A percentile compares a stretch with the other conserved stretches of the same genome.
Evolutionary conservation across 2,113 vertebrate genomes (phyloP).

Genomic region (Larimichthys crocea): DNA sequence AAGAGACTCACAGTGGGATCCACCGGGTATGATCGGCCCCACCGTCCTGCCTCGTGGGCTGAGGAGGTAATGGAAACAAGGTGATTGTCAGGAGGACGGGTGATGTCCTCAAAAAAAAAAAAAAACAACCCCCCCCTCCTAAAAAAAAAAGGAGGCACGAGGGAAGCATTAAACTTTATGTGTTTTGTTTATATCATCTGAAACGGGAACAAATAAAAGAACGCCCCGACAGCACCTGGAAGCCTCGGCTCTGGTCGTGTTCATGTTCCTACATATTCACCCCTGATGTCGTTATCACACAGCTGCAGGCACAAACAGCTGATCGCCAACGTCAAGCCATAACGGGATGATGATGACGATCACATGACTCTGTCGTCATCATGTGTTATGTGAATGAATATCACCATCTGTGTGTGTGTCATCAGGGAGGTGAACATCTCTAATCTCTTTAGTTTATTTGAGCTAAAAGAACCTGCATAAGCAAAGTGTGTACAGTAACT

Average conservation of each 20-base stretch:
- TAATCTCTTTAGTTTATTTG: too few relatives aligned
- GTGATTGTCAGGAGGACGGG: conserved; percentile 14
- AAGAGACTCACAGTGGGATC: not conserved
- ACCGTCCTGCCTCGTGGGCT: not conserved
- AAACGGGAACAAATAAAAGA: conserved; percentile 48
- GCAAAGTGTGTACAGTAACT: too few relatives aligned
- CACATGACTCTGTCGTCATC: not conserved
- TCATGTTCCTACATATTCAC: not conserved
- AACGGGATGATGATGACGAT: not conserved
- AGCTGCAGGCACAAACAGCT: not conserved
- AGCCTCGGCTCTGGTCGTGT: not conserved
- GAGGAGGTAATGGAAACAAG: conserved; percentile 58
- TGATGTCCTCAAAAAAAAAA: not conserved
- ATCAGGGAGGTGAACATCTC: too few relatives aligned
- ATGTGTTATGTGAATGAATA: not conserved
- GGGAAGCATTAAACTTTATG: conserved; percentile 66
- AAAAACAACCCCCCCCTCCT: not conserved
- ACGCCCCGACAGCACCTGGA: not conserved
- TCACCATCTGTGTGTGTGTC: too few relatives aligned
- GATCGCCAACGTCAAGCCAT: not conserved
- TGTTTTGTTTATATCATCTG: conserved; percentile 60
- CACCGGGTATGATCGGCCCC: not conserved
- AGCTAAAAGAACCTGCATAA: too few relatives aligned
- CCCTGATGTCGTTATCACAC: not conserved
- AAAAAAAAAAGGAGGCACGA: conserved; percentile 16